Base-by-base conservation (phyloP, 2,888 invertebrate species). In the Dasysyrphus tricinctus region DNA sequence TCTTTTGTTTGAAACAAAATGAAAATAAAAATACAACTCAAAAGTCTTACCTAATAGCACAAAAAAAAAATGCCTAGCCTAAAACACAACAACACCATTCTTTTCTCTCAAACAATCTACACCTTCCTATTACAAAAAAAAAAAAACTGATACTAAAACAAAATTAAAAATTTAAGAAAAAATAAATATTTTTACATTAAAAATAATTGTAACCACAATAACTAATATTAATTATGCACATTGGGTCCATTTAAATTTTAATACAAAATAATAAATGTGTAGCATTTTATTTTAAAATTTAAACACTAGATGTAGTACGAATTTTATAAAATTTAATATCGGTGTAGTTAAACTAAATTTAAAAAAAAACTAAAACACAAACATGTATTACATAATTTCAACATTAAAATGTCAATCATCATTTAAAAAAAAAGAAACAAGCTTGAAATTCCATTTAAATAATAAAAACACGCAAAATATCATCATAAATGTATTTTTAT, bases 261-360 rank as follows among this genome's bases (percentile, higher is more conserved):
- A 81, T 75, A 85, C 14, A 70, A 47, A 47, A 42, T 44, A 80
- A 73, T 80, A 61, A 76, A 73, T 87, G 83, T 87, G 81, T 87
- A 87, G 79, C 73, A 83, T 80, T 81, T 86, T 78, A 34, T 86
- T 87, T 72, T 67, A 51, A 51, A 16, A 61, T 0, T 7, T 19
- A 37, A 47, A 67, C 49, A 75, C 51, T 76, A 80, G 59, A 76
- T 80, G 67, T 83, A 87, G 70, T 83, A 61, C 57, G 65, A 72
- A 80, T 87, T 87, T 87, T 87, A 76, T 87, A 87, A 87, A 87
- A 73, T 83, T 83, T 83, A 83, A 57, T 87, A 87, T 87, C 83
- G 79, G 73, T 87, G 87, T 87, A 87, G 63, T 80, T 37, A 87
- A 73, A 85, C 39, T 59, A 76, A 74, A 70, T 29, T 12, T 2